Evolutionary conservation across 2,113 vertebrate species (phyloP), one percentile per base, ranked within the genome.

Genomic region (Rhinichthys klamathensis): DNA sequence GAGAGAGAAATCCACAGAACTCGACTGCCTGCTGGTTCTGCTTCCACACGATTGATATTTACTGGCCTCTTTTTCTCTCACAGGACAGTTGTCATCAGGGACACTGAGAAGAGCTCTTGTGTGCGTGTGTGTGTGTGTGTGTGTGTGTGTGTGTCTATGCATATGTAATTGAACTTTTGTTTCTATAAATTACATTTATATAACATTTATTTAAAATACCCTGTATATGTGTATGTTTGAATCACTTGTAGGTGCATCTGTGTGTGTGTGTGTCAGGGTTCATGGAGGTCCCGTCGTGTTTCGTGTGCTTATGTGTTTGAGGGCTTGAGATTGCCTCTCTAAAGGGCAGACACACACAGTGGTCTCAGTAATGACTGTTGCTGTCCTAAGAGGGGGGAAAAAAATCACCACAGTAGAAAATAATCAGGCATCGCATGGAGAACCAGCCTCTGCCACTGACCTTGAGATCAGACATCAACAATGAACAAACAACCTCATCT

Each of bases 351-450:
- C 88, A 87, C 83, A 88, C 89, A 90, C 75, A 82, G 89, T 86
- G 85, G 87, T 82, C 30, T 88, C 84, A 88, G 89, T 93, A 93
- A 94, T 93, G 91, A 88, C 90, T 91, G 73, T 84, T 51, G 79
- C 82, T 88, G 83, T 86, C 83, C 65, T 77, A 70, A 84, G 85
- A 87, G 89, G 84, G 84, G 49, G 4, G 5, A 70, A 89, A 86
- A 87, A 89, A 92, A 91, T 91, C 86, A 87, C 87, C 88, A 78
- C 85, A 86, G 87, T 84, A 88, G 88, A 90, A 92, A 92, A 92
- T 91, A 93, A 93, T 93, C 91, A 90, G 82, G 3, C 8, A 58
- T 72, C 74, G 83, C 63, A 87, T 85, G 61, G 85, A 89, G 89
- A 84, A 83, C 84, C 84, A 87, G 88, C 56, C 72, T 81, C 75